Evolutionary conservation across 2,797 vertebrate genomes (phyloP).

Genomic region (Yasuhikotakia modesta): DNA sequence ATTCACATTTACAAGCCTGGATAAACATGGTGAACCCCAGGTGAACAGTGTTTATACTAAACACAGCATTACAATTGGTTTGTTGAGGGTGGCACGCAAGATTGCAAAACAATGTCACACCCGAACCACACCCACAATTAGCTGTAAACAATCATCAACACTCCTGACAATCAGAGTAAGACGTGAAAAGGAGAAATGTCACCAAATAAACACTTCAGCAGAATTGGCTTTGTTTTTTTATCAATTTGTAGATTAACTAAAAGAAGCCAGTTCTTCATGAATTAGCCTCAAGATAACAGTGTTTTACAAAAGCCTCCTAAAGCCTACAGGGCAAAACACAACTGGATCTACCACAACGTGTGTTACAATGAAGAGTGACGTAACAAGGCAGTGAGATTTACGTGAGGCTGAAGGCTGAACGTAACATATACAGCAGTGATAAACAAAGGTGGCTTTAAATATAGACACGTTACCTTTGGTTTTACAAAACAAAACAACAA

Average conservation of each 20-base stretch:
- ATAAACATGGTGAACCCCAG: too few species aligned
- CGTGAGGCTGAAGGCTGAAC: constrained; percentile 15
- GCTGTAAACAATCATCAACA: too few species aligned
- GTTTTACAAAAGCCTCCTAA: constrained; percentile 28
- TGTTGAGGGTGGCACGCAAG: not conserved
- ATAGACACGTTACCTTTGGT: not conserved
- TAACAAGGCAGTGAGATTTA: not conserved
- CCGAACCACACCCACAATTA: too few species aligned
- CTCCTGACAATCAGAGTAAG: not conserved
- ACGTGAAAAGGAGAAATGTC: not conserved
- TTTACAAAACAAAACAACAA: not conserved
- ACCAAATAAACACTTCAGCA: not conserved
- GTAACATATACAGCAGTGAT: constrained; percentile 17
- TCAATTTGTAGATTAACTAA: not conserved
- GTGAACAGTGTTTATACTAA: not conserved
- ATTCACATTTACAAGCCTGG: not conserved
- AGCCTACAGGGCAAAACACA: constrained; percentile 20
- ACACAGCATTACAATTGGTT: not conserved
- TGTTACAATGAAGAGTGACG: constrained; percentile 23
- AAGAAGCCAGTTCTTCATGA: not conserved
- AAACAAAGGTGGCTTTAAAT: constrained; percentile 30
- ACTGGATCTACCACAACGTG: constrained; percentile 40
- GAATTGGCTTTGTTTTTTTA: not conserved
- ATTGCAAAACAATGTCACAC: not conserved
- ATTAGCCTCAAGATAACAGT: not conserved